Conservation (phyloP, 2,888 invertebrate species). For the Seladonia tumulorum region DNA sequence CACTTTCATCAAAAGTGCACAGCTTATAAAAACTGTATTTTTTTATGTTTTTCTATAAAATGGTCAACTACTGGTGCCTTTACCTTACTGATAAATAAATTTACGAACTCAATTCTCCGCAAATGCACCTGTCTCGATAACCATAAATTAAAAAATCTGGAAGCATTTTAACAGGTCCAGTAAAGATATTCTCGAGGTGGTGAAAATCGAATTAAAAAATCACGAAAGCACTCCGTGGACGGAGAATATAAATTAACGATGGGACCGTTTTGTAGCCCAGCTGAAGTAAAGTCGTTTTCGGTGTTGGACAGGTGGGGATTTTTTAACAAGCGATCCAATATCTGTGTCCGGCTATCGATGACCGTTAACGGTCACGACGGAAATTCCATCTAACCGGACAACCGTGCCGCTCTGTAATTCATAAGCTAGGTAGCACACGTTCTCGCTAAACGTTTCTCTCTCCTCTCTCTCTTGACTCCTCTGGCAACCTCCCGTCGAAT, state of each 20-base stretch:
- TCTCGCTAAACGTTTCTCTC: conserved; percentile 18
- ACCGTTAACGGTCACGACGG: conserved; percentile 11
- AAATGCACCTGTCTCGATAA: no score
- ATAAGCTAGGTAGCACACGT: conserved; percentile 26
- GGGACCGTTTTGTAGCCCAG: background rate
- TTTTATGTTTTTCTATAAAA: no score
- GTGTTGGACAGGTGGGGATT: no score
- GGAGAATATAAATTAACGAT: background rate
- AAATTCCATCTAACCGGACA: background rate
- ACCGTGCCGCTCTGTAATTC: conserved; percentile 48
- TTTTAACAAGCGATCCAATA: background rate
- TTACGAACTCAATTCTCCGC: no score
- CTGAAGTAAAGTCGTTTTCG: background rate
- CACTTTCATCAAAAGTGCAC: no score
- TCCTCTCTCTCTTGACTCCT: background rate
- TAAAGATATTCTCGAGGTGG: background rate
- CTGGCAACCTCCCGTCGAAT: conserved; percentile 14
- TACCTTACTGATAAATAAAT: no score
- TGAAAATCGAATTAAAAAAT: no score
- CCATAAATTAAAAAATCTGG: no score
- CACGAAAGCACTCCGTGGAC: background rate
- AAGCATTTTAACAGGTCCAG: no score
- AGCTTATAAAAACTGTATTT: no score
- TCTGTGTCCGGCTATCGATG: background rate
- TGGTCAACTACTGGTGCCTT: no score